Percentiles rank a stretch among this genome's conserved stretches.
Evolutionary conservation across 1,140 invertebrate species (phyloP).

Genomic region (Nebria ingens): DNA sequence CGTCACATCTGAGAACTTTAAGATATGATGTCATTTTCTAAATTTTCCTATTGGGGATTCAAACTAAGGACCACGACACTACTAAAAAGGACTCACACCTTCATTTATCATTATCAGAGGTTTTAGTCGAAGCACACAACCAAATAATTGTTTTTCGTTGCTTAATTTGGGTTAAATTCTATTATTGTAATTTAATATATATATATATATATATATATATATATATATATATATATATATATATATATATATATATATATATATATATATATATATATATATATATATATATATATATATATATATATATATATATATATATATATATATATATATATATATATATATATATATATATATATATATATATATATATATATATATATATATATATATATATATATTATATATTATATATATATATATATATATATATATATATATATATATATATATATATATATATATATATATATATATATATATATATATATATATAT

Average conservation of each 20-base stretch:
- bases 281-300: slow-evolving; percentile 17
- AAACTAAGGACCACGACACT: no score
- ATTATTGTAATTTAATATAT: background rate
- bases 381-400: slow-evolving; percentile 11
- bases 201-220: background rate
- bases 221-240: slow-evolving; percentile 4
- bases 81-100: no score
- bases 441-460: slow-evolving; percentile 5
- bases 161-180: background rate
- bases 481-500: slow-evolving; percentile 20
- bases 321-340: slow-evolving; percentile 21
- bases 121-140: no score
- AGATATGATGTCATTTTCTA: no score
- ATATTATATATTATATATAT: slow-evolving; percentile 8
- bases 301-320: slow-evolving; percentile 13
- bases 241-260: slow-evolving; percentile 13
- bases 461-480: slow-evolving; percentile 29
- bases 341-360: slow-evolving; percentile 19
- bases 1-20: no score
- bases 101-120: background rate
- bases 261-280: slow-evolving; percentile 16
- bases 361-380: slow-evolving; percentile 17
- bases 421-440: slow-evolving; percentile 16
- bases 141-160: no score
- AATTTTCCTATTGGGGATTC: no score